phyloP scores from a whole-genome alignment of 2,113 vertebrate genomes.

The Monarcha castaneiventris region DNA sequence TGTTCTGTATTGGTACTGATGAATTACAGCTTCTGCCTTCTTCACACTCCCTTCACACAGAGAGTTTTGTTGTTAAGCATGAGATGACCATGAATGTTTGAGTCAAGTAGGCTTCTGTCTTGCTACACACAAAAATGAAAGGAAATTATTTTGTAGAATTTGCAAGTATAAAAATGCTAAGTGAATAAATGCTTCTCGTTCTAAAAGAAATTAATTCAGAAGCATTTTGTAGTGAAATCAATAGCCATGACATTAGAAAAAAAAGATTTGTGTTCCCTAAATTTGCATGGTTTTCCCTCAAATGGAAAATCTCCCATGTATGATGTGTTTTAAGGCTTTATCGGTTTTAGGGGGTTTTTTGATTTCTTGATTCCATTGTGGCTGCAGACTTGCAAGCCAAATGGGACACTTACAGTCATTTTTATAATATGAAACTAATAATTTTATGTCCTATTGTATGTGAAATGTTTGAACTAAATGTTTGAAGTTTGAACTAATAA shows the following conservation, averaged over 20 bases:
- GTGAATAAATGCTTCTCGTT: not conserved
- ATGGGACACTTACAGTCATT: not conserved
- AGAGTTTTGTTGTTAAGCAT: not conserved
- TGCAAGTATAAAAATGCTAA: not conserved
- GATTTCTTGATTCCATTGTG: not conserved
- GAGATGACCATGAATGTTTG: not conserved
- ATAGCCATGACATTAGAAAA: not conserved
- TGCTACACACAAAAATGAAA: not conserved
- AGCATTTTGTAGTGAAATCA: not conserved
- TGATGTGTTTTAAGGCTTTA: not conserved
- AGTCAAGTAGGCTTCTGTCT: not conserved
- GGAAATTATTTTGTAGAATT: not conserved
- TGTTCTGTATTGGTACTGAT: not conserved
- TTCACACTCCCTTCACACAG: not conserved
- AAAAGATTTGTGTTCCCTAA: not conserved
- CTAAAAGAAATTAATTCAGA: not conserved
- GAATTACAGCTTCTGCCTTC: not conserved
- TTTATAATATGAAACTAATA: not conserved
- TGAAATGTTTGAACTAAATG: slow-evolving; percentile 43
- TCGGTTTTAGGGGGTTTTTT: not conserved
- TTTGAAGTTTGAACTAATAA: slow-evolving; percentile 45
- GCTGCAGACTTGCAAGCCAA: not conserved
- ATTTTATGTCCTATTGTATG: not conserved
- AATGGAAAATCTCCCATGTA: not conserved
- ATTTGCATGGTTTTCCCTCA: fast-evolving